Evolutionary conservation across 2,113 vertebrate species (phyloP).

Genomic region (Arothron firmamentum): DNA sequence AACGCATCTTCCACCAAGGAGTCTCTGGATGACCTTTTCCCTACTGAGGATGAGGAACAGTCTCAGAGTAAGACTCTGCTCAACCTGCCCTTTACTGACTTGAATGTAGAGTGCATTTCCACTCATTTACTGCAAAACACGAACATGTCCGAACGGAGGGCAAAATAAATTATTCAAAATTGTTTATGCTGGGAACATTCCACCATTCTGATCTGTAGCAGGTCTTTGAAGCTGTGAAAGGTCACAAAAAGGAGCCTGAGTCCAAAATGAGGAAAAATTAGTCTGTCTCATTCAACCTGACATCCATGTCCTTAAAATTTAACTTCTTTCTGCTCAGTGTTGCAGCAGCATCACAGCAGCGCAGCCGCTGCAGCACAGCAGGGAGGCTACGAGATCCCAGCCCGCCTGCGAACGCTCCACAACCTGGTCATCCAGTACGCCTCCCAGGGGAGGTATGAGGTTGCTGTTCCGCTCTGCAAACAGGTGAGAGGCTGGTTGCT

Average conservation of each 20-base stretch:
- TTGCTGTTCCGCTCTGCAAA: constrained; percentile 86
- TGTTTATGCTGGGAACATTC: too few relatives aligned
- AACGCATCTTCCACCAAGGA: constrained; percentile 62
- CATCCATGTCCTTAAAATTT: background rate
- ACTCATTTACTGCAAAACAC: background rate
- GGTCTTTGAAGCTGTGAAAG: too few relatives aligned
- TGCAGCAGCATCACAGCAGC: constrained; percentile 61
- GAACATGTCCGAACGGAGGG: background rate
- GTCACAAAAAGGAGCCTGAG: too few relatives aligned
- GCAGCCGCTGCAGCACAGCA: constrained; percentile 77
- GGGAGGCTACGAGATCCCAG: constrained; percentile 85
- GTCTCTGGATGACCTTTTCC: constrained; percentile 80
- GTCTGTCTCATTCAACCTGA: background rate
- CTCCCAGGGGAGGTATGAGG: constrained; percentile 85
- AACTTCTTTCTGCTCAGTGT: constrained; percentile 31
- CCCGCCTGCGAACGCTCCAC: constrained; percentile 83
- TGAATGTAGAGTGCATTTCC: background rate
- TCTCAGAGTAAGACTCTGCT: constrained; percentile 66
- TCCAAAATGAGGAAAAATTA: too few relatives aligned
- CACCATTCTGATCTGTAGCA: too few relatives aligned
- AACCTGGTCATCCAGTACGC: constrained; percentile 90
- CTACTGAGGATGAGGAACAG: constrained; percentile 79
- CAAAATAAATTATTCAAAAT: too few relatives aligned
- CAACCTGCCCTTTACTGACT: background rate
- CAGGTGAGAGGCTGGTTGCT: constrained; percentile 49